A percentile compares a stretch with the other conserved stretches of the same genome.
phyloP scores from a whole-genome alignment of 2,888 invertebrate genomes.

The Acanthosepion esculentum region DNA sequence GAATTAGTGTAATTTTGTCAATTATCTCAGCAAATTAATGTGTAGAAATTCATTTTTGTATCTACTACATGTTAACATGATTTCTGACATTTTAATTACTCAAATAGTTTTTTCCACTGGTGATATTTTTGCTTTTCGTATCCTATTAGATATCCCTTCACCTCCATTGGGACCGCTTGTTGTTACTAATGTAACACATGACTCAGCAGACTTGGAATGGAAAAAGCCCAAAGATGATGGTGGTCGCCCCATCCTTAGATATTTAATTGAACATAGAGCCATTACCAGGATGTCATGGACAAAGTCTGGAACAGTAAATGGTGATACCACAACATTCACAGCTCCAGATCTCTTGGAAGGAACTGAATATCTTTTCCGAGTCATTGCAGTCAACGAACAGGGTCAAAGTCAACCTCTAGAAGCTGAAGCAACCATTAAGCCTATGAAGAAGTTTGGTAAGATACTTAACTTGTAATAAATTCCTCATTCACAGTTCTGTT shows the following conservation, averaged over 20 bases:
- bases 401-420: slow-evolving; percentile 76
- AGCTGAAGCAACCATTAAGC: slow-evolving; percentile 60
- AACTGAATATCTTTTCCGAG: slow-evolving; percentile 72
- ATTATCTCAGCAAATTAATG: neutral
- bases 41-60: neutral
- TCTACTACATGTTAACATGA: neutral
- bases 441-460: slow-evolving; percentile 60
- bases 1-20: neutral
- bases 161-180: slow-evolving; percentile 63
- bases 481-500: neutral
- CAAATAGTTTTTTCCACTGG: neutral
- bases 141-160: slow-evolving; percentile 63
- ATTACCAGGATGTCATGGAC: slow-evolving; percentile 61
- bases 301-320: slow-evolving; percentile 58
- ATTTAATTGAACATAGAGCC: slow-evolving; percentile 71
- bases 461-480: neutral
- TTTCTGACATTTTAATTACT: neutral
- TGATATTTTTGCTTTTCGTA: neutral
- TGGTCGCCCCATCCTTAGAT: slow-evolving; percentile 70
- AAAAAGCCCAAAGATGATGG: slow-evolving; percentile 71
- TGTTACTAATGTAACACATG: slow-evolving; percentile 63
- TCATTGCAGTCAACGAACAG: slow-evolving; percentile 71
- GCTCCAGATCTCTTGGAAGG: slow-evolving; percentile 69
- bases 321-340: slow-evolving; percentile 58
- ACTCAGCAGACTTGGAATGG: slow-evolving; percentile 70